Conservation (phyloP, 1,140 invertebrate species). For the Conus betulinus region DNA sequence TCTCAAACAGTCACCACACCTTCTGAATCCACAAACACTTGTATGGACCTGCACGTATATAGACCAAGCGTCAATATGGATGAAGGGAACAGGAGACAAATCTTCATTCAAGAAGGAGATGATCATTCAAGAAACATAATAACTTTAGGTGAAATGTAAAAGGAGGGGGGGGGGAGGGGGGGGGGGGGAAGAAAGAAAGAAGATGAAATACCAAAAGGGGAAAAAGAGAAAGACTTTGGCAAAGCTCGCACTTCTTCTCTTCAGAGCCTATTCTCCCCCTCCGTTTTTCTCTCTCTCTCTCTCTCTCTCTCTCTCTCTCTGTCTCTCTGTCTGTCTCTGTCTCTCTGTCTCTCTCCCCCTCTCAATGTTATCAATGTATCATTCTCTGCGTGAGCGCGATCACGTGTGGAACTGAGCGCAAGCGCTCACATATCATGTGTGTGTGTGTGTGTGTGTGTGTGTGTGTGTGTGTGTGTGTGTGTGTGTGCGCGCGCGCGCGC, state of each 20-base stretch:
- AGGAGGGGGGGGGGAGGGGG: too few species aligned
- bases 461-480: neutral
- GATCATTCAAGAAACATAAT: too few species aligned
- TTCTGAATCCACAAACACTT: too few species aligned
- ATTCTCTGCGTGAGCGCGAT: neutral
- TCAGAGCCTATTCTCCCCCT: neutral
- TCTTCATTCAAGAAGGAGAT: neutral
- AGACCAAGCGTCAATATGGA: too few species aligned
- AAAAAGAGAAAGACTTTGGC: neutral
- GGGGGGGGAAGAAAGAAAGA: too few species aligned
- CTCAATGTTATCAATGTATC: neutral
- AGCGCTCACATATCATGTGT: too few species aligned
- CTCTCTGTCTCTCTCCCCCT: neutral
- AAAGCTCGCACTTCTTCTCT: neutral
- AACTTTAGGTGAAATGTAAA: too few species aligned
- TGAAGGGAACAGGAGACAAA: too few species aligned
- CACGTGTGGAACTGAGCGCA: neutral
- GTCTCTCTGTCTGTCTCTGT: neutral
- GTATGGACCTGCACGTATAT: too few species aligned
- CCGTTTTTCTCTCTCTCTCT: neutral
- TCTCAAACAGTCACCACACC: too few species aligned
- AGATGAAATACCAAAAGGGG: too few species aligned
- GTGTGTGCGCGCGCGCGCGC: neutral
- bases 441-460: neutral
- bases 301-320: slow-evolving; percentile 5